phyloP scores from a whole-genome alignment of 2,113 vertebrate species.

The Nymphicus hollandicus region DNA sequence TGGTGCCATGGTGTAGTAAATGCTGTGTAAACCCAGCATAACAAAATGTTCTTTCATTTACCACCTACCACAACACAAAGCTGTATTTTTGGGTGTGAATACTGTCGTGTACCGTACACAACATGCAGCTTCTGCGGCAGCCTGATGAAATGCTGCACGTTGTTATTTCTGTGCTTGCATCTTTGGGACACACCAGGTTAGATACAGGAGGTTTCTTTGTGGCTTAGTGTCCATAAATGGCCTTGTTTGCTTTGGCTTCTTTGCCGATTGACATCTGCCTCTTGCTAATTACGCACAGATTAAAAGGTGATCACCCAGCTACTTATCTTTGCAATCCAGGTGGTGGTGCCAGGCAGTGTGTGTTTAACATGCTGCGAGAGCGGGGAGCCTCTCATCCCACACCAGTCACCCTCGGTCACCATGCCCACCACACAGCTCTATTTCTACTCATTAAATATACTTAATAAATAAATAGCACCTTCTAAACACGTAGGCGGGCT shows the following conservation, averaged over 20 bases:
- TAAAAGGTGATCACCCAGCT: conserved; percentile 14
- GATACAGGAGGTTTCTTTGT: conserved; percentile 7
- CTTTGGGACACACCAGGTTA: neutral
- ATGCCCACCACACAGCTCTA: neutral
- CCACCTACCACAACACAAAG: neutral
- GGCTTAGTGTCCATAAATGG: neutral
- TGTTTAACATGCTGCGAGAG: neutral
- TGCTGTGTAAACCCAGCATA: neutral
- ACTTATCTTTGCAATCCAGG: neutral
- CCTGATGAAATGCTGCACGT: neutral
- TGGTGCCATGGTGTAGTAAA: neutral
- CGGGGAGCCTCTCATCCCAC: neutral
- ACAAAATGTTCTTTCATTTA: conserved; percentile 17
- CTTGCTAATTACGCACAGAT: neutral
- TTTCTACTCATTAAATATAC: conserved; percentile 15
- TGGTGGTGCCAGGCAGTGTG: neutral
- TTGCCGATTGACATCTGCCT: neutral
- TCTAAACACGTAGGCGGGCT: neutral
- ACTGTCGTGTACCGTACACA: rapidly evolving
- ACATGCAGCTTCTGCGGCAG: neutral
- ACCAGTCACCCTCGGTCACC: neutral
- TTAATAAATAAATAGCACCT: conserved; percentile 51
- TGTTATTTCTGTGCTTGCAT: neutral
- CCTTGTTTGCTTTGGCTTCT: neutral
- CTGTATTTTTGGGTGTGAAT: neutral